A percentile compares a stretch with the other conserved stretches of the same genome.
Evolutionary conservation across 1,140 invertebrate genomes (phyloP).

Genomic region (Pantala flavescens): DNA sequence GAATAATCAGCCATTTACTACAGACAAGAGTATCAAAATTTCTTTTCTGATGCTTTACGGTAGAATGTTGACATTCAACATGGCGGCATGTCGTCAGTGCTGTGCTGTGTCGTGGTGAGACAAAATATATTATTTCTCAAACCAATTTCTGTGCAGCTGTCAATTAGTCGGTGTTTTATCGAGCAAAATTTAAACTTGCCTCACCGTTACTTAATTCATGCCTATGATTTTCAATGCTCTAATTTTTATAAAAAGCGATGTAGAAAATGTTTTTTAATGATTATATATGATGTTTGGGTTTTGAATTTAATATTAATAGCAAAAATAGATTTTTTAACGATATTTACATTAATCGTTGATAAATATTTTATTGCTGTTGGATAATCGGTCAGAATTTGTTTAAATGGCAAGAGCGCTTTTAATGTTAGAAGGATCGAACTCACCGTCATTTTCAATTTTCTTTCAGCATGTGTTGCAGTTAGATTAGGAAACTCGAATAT

Average conservation of each 20-base stretch:
- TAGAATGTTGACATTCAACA: constrained; percentile 55
- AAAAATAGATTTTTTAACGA: too few relatives aligned
- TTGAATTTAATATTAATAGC: too few relatives aligned
- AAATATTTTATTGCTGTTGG: too few relatives aligned
- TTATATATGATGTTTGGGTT: not conserved
- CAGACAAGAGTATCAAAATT: too few relatives aligned
- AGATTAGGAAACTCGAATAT: constrained; percentile 22
- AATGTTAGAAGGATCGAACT: too few relatives aligned
- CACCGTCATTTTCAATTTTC: constrained; percentile 26
- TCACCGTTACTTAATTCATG: not conserved
- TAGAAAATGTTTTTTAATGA: not conserved
- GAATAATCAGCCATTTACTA: too few relatives aligned
- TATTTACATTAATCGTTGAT: too few relatives aligned
- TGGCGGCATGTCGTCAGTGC: constrained; percentile 91
- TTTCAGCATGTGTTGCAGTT: constrained; percentile 55
- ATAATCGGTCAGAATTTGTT: too few relatives aligned
- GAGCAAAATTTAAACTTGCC: not conserved
- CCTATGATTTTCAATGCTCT: not conserved
- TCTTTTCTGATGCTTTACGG: not conserved
- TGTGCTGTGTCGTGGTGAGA: constrained; percentile 83
- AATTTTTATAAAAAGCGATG: not conserved
- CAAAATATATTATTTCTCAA: constrained; percentile 19
- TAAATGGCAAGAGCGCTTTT: too few relatives aligned
- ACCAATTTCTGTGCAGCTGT: not conserved
- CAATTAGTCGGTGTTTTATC: not conserved